Percentiles rank a stretch among this genome's conserved stretches.
Evolutionary conservation across 2,113 vertebrate species (phyloP).

Genomic region (Phocoena sinus): DNA sequence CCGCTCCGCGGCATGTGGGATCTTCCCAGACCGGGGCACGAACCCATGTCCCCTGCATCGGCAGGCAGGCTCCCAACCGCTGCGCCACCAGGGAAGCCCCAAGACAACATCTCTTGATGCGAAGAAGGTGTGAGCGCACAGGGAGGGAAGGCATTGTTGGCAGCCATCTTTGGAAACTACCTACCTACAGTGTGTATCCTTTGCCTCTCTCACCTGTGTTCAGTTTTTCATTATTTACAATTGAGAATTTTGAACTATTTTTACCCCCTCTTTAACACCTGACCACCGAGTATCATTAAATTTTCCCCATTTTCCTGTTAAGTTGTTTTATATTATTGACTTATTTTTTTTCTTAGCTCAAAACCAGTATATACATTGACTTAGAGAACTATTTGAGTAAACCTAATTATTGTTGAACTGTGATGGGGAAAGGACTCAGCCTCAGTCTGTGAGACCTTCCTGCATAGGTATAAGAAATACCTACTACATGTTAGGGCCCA

Average conservation of each 20-base stretch:
- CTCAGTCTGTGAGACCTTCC: background rate
- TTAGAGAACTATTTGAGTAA: background rate
- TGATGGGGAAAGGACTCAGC: background rate
- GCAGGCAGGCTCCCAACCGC: no score
- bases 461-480: background rate
- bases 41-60: no score
- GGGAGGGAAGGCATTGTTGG: background rate
- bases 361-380: background rate
- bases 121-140: background rate
- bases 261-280: background rate
- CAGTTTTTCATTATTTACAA: slow-evolving; percentile 12
- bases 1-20: no score
- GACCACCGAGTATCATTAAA: background rate
- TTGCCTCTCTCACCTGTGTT: background rate
- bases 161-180: background rate
- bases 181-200: background rate
- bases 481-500: background rate
- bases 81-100: no score
- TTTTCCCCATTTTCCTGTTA: background rate
- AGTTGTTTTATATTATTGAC: background rate
- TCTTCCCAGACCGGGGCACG: no score
- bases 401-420: background rate
- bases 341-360: background rate
- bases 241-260: slow-evolving; percentile 7
- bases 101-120: background rate